Conservation (phyloP, 2,797 vertebrate species). For the Toxotes lorentzi region DNA sequence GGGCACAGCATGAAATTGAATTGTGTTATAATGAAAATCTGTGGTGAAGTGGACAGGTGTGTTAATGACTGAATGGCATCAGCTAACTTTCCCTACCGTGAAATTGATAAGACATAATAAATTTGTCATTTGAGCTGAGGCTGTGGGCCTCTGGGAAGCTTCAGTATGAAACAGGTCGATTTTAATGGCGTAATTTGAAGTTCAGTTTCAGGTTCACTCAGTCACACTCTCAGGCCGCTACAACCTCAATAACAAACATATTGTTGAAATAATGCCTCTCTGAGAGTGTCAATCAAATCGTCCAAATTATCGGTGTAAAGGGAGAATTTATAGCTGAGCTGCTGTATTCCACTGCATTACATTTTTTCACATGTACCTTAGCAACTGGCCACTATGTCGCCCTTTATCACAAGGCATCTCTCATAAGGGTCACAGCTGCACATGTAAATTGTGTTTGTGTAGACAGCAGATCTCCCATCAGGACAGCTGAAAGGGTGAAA, state of each 20-base stretch:
- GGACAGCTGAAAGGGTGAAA: background rate
- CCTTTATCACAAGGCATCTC: too few relatives aligned
- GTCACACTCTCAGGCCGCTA: too few relatives aligned
- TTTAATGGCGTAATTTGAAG: background rate
- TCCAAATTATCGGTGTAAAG: too few relatives aligned
- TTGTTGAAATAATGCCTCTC: background rate
- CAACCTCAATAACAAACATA: background rate
- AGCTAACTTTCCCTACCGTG: background rate
- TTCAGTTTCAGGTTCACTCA: background rate
- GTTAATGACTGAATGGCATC: conserved; percentile 16
- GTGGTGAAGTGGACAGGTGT: conserved; percentile 17
- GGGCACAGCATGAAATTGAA: conserved; percentile 46
- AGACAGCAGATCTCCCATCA: background rate
- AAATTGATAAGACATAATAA: conserved; percentile 23
- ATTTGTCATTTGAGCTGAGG: background rate
- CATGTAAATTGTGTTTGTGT: background rate
- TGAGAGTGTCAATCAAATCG: background rate
- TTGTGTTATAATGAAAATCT: conserved; percentile 14
- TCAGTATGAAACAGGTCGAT: background rate
- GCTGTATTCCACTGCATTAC: too few relatives aligned
- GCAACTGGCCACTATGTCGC: too few relatives aligned
- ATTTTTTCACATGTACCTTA: too few relatives aligned
- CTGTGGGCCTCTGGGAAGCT: background rate
- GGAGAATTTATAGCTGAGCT: too few relatives aligned
- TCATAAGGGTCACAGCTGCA: background rate